A percentile compares a stretch with the other conserved stretches of the same genome.
These are phyloP conservation scores for Drosophila anomalata DNA, from an alignment of 2,888 invertebrate species.

Conservation along the genomic window DNA sequence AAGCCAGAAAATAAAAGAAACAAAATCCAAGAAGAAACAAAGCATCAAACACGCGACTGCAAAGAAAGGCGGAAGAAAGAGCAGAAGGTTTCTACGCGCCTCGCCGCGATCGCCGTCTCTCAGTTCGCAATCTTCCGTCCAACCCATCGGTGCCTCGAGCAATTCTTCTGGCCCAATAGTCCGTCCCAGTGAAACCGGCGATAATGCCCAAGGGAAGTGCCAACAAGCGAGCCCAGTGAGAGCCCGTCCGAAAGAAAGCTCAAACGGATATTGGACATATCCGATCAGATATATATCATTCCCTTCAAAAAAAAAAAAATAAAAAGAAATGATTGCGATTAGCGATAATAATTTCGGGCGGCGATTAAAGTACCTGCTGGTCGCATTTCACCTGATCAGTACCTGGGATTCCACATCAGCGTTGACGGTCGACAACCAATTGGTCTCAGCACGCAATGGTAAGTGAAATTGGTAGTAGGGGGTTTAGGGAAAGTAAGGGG, in stretches of 20 bases:
- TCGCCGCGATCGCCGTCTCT: constrained; percentile 36
- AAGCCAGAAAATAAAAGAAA: constrained; percentile 53
- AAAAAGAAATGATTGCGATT: constrained; percentile 31
- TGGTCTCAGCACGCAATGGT: constrained; percentile 83
- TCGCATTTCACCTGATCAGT: constrained; percentile 49
- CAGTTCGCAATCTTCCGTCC: constrained; percentile 65
- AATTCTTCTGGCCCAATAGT: constrained; percentile 19
- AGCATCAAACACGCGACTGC: constrained; percentile 64
- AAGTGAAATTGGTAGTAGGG: constrained; percentile 50
- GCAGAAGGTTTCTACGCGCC: constrained; percentile 69
- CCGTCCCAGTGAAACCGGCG: constrained; percentile 22
- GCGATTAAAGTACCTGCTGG: constrained; percentile 39
- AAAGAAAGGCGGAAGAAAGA: constrained; percentile 45
- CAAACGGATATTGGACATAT: constrained; percentile 12
- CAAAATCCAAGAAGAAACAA: constrained; percentile 26
- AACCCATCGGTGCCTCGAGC: constrained; percentile 56
- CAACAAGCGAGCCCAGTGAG: constrained; percentile 30
- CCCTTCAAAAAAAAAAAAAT: neutral
- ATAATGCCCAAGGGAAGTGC: constrained; percentile 54
- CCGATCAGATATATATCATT: constrained; percentile 1
- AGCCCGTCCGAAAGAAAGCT: constrained; percentile 25
- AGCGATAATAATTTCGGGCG: constrained; percentile 21
- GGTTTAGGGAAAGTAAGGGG: no score
- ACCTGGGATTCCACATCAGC: constrained; percentile 41
- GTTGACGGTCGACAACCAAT: constrained; percentile 83